Evolutionary conservation across 2,888 invertebrate species (phyloP), one percentile per base, ranked within the genome.

Genomic region (Dicranocentrus wangi): DNA sequence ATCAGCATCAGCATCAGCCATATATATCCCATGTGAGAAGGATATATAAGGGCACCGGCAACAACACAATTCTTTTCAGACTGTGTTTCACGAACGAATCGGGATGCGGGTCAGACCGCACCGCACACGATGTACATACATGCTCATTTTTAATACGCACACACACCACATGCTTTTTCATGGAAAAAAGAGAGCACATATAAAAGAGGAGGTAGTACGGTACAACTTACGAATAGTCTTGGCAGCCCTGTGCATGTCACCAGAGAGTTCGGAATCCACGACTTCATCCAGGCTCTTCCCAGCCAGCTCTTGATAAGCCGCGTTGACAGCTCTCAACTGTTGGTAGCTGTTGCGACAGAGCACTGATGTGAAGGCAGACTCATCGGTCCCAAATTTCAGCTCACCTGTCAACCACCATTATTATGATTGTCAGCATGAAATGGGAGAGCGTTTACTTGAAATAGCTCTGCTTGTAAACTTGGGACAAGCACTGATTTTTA

Each of bases 311-410:
- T 82, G 71, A 80, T 86, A 86, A 86, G 60, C 86, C 23, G 61
- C 51, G 63, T 78, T 82, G 47, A 86, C 82, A 58, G 84, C 85
- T 8, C 68, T 84, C 63, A 90, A 87, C 84, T 90, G 90, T 13
- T 88, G 88, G 81, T 87, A 89, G 84, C 89, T 89, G 85, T 89
- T 89, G 0, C 89, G 84, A 5, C 88, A 88, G 83, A 90, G 85
- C 15, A 89, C 87, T 55, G 86, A 82, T 65, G 89, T 88, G 85
- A 90, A 88, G 27, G 87, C 84, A 5, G 87, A 87, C 82, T 88
- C 88, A 82, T 88, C 88, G 7, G 89, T 90, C 25, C 89, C 88
- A 19, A 87, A 79, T 81, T 87, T 87, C n/a, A 87, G 85, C 68
- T 87, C 87, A 73, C 88, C 88, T 87, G 81, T 72, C 70, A 78